Percentiles rank a stretch among this genome's conserved stretches.
Evolutionary conservation across 1,140 invertebrate genomes (phyloP).

Genomic region (Papilio polyxenes): DNA sequence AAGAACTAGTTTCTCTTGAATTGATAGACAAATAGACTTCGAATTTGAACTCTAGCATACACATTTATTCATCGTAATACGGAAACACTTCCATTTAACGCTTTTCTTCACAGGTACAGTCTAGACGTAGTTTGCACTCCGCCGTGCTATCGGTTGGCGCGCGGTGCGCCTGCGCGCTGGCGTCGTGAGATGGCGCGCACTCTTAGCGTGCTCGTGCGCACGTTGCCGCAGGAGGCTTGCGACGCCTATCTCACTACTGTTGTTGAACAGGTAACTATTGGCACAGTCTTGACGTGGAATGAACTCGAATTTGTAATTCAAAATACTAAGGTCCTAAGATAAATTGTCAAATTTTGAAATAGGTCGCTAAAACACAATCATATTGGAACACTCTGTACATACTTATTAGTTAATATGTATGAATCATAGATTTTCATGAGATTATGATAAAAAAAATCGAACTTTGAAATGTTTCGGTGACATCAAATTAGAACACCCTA

Average conservation of each 20-base stretch:
- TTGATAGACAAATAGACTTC: background rate
- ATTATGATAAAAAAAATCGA: too few relatives aligned
- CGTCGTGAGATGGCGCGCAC: slow-evolving; percentile 85
- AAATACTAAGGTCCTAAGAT: too few relatives aligned
- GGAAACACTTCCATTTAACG: too few relatives aligned
- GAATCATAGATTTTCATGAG: too few relatives aligned
- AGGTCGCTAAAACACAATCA: too few relatives aligned
- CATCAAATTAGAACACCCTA: background rate
- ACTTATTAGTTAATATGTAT: too few relatives aligned
- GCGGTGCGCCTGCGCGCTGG: slow-evolving; percentile 81
- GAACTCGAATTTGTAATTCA: background rate
- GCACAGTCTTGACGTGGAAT: too few relatives aligned
- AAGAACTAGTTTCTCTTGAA: background rate
- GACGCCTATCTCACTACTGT: slow-evolving; percentile 90
- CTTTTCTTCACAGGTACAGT: slow-evolving; percentile 58
- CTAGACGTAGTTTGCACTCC: slow-evolving; percentile 78
- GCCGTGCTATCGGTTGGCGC: slow-evolving; percentile 87
- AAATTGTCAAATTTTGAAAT: too few relatives aligned
- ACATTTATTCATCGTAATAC: too few relatives aligned
- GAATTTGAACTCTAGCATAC: too few relatives aligned
- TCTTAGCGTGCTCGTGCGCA: slow-evolving; percentile 83
- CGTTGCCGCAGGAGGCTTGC: slow-evolving; percentile 85
- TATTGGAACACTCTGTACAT: too few relatives aligned
- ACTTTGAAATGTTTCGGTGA: too few relatives aligned
- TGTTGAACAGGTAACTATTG: slow-evolving; percentile 85